Evolutionary conservation across 2,888 invertebrate genomes (phyloP).

Genomic region (Listrodromus nycthemerus): DNA sequence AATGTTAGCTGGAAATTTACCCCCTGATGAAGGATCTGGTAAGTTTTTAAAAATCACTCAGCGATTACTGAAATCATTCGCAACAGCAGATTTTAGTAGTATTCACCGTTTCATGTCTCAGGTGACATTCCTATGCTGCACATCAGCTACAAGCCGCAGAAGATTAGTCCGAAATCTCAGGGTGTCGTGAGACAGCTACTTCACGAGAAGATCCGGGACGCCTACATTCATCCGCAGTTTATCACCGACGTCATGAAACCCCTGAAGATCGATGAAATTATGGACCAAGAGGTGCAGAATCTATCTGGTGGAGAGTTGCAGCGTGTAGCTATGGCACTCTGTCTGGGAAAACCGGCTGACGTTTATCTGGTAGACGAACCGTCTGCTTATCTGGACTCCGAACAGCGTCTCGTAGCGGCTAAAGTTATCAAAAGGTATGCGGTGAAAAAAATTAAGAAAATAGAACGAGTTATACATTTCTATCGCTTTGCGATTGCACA

Average conservation of each 20-base stretch:
- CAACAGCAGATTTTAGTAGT: background rate
- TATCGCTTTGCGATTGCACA: background rate
- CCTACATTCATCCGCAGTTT: conserved; percentile 99
- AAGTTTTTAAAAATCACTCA: conserved; percentile 65
- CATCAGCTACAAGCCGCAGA: conserved; percentile 99
- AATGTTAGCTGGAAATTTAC: conserved; percentile 98
- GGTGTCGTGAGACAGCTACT: conserved; percentile 96
- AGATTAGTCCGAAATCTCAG: conserved; percentile 98
- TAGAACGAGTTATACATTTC: background rate
- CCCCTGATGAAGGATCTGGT: conserved; percentile 93
- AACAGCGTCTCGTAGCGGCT: conserved; percentile 99
- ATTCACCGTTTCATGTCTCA: conserved; percentile 67
- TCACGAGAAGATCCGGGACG: conserved; percentile 98
- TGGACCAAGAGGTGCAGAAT: conserved; percentile 99
- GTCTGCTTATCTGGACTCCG: conserved; percentile 99
- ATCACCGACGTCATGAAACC: conserved; percentile 99
- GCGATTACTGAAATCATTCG: too few relatives aligned
- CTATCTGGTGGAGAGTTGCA: conserved; percentile 99
- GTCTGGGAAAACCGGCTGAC: conserved; percentile 99
- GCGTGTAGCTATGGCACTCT: conserved; percentile 97
- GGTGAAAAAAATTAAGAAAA: conserved; percentile 1
- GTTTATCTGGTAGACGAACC: conserved; percentile 99
- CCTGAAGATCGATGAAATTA: conserved; percentile 97
- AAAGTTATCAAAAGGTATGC: conserved; percentile 98
- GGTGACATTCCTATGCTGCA: conserved; percentile 95